These are phyloP conservation scores for Perizoma affinitatum DNA, from an alignment of 2,888 invertebrate genomes.

Conservation along the genomic window DNA sequence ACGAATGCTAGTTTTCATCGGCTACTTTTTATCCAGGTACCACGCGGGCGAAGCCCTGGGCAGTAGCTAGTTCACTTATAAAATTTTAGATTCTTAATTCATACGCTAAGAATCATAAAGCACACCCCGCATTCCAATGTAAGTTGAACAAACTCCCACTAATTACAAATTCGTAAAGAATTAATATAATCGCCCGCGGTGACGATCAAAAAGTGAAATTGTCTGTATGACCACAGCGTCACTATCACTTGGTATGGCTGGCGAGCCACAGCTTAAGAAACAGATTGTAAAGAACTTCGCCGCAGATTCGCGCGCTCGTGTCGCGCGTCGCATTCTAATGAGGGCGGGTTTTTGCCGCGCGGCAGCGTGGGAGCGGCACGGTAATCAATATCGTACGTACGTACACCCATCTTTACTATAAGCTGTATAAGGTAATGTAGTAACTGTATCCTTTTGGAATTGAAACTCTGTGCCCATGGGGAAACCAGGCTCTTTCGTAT, in stretches of 20 bases:
- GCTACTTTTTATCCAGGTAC: too few relatives aligned
- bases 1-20: too few relatives aligned
- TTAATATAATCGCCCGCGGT: constrained; percentile 31
- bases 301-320: constrained; percentile 54
- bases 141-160: constrained; percentile 22
- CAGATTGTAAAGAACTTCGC: constrained; percentile 37
- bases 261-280: not conserved
- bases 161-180: constrained; percentile 26
- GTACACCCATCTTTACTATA: constrained; percentile 31
- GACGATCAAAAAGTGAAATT: constrained; percentile 58
- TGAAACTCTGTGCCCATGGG: not conserved
- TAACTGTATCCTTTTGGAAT: constrained; percentile 4
- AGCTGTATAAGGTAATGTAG: constrained; percentile 1
- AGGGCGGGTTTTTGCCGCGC: constrained; percentile 71
- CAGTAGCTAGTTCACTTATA: too few relatives aligned
- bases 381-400: constrained; percentile 48
- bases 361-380: constrained; percentile 71
- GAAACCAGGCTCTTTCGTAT: too few relatives aligned
- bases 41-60: too few relatives aligned
- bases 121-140: constrained; percentile 6
- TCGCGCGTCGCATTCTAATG: constrained; percentile 76
- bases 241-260: constrained; percentile 3
- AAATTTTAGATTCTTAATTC: too few relatives aligned
- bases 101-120: not conserved
- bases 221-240: constrained; percentile 31